phyloP scores from a whole-genome alignment of 2,797 vertebrate species.

The Gadopsis marmoratus region DNA sequence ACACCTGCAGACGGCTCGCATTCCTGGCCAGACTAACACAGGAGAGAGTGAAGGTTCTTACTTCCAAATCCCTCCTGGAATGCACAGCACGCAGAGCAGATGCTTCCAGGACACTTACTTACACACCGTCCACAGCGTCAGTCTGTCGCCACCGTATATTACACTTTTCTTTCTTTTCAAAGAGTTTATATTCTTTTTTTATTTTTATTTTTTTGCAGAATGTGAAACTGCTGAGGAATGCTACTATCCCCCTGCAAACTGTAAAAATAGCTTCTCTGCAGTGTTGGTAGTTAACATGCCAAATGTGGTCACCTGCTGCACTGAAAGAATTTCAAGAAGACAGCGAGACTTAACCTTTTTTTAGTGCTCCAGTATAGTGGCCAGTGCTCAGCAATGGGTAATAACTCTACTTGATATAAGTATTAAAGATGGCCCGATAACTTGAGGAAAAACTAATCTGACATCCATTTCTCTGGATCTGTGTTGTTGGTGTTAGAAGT shows the following conservation, averaged over 20 bases:
- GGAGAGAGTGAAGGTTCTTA: slow-evolving; percentile 56
- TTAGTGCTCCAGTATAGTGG: neutral
- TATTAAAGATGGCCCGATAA: neutral
- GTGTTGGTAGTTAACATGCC: slow-evolving; percentile 41
- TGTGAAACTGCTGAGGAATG: slow-evolving; percentile 31
- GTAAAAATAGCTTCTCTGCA: slow-evolving; percentile 48
- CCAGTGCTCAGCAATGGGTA: neutral
- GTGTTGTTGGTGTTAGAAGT: neutral
- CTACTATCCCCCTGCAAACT: neutral
- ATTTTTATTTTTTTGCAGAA: slow-evolving; percentile 3
- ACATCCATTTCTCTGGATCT: neutral
- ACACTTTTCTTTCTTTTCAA: neutral
- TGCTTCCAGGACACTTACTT: slow-evolving; percentile 30
- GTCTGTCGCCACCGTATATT: neutral
- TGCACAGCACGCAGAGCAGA: slow-evolving; percentile 57
- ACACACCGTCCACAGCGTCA: neutral
- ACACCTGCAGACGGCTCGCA: slow-evolving; percentile 69
- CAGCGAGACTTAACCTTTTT: neutral
- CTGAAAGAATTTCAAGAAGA: slow-evolving; percentile 32
- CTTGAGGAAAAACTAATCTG: neutral
- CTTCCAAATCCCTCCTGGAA: slow-evolving; percentile 69
- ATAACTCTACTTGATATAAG: neutral
- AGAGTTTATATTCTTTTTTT: neutral
- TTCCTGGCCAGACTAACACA: slow-evolving; percentile 70
- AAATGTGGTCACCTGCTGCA: slow-evolving; percentile 53